phyloP scores from a whole-genome alignment of 2,113 vertebrate genomes.

The Buteo buteo region DNA sequence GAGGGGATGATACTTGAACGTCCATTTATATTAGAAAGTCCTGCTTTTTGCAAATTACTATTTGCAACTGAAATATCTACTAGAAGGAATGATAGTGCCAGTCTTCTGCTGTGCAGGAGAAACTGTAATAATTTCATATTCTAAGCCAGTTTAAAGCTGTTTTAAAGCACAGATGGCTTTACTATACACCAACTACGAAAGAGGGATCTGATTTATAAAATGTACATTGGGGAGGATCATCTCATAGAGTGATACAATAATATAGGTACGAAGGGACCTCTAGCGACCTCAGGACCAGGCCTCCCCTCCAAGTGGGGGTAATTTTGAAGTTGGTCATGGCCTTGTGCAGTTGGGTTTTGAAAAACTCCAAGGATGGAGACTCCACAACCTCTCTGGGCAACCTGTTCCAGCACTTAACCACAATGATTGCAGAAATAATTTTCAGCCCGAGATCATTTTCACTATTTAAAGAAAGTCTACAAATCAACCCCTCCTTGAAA shows the following conservation, averaged over 20 bases:
- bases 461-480: background rate
- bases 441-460: background rate
- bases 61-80: background rate
- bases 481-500: background rate
- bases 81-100: background rate
- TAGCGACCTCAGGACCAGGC: background rate
- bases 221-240: background rate
- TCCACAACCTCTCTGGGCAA: background rate
- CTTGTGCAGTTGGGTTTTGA: background rate
- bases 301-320: background rate
- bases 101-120: background rate
- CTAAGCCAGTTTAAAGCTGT: background rate
- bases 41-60: background rate
- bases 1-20: background rate
- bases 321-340: background rate
- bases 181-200: background rate
- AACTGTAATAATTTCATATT: background rate
- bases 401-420: background rate
- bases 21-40: background rate
- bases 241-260: background rate
- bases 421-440: background rate
- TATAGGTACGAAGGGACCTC: background rate
- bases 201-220: background rate
- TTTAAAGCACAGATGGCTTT: constrained; percentile 34
- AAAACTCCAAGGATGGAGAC: background rate